Evolutionary conservation across 2,113 vertebrate genomes (phyloP), one percentile per base, ranked within the genome.

Genomic region (Peromyscus californicus): DNA sequence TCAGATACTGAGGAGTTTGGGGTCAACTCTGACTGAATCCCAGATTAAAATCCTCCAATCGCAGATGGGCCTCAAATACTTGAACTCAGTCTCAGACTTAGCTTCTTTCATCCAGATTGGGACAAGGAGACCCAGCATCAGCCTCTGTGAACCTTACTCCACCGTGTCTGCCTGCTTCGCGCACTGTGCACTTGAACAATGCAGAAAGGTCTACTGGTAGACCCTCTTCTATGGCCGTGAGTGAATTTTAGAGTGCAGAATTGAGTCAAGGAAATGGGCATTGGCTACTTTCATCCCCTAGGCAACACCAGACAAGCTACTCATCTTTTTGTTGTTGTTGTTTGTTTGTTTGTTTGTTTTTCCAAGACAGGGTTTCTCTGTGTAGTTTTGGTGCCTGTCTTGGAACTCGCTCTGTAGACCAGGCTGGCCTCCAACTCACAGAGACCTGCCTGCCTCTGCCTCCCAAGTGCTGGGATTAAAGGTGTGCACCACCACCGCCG

Each of bases 91-190:
- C 24, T 33, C 10, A 15, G 8, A 22, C 2, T 13, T 15, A 19
- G 36, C 12, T 17, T 54, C 45, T 48, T 24, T 63, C 39, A 16
- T 70, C 1, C 4, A 4, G 9, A 78, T 6, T 24, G 7, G 0
- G 2, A 16, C 29, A 42, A 63, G 51, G 3, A 21, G 70, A 67
- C 17, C 17, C 0, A 10, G 13, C 6, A 21, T 51, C 51, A 9
- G 51, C 22, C 51, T 17, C 33, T 0, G 2, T 0, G 0, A 90
- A 4, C 11, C 57, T 22, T 19, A 31, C 6, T 5, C 26, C 0
- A 7, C 2, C 0, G 2, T 48, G 45, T 21, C 26, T 29, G 4
- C 5, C 69, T n/a, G n/a, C 42, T 3, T 16, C 51, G 1, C 21
- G 84, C 7, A 1, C 16, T 6, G 31, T 16, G 1, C 5, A 6